Evolutionary conservation across 2,797 vertebrate genomes (phyloP), one percentile per base, ranked within the genome.

Genomic region (Acrocephalus scirpaceus): DNA sequence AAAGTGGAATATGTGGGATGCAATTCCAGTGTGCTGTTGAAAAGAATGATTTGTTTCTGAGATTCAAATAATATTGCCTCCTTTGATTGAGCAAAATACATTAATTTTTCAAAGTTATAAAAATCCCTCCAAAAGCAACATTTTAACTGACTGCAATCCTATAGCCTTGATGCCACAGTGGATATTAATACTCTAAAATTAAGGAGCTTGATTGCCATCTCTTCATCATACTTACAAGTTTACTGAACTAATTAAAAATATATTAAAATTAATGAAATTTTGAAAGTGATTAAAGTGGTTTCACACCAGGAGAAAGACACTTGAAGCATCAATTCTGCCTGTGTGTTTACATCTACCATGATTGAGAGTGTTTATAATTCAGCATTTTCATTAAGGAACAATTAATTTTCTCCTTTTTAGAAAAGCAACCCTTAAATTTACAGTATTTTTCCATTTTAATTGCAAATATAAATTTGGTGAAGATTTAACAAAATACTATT

Each of bases 201-300:
- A 88, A 80, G 50, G 70, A 44, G 30, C 47, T 74, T 85, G 78
- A 95, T 86, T 95, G 47, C 23, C 16, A 79, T 62, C 44, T 91
- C 81, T 92, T 96, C 62, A 83, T 72, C 81, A 69, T 27, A 54
- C 45, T 91, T 79, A 44, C 17, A 85, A 74, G 72, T 93, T 92
- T 86, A 92, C 84, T 61, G 69, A 89, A 89, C 25, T 73, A 93
- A 88, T 85, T 87, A 91, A 95, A 92, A 94, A 74, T 56, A 86
- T 51, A 90, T 93, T 82, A 85, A 89, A 89, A 91, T 75, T 64
- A 82, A 88, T 93, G 54, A 61, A 48, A 83, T 86, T 80, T 85
- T 78, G 7, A 34, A 92, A 75, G 69, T 69, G 30, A 93, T 92
- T 96, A 91, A 87, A 95, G 42, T 26, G n/a, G 36, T 60, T 96